Base-by-base conservation (phyloP, 2,113 vertebrate species). In the Hippocampus mohnikei region DNA sequence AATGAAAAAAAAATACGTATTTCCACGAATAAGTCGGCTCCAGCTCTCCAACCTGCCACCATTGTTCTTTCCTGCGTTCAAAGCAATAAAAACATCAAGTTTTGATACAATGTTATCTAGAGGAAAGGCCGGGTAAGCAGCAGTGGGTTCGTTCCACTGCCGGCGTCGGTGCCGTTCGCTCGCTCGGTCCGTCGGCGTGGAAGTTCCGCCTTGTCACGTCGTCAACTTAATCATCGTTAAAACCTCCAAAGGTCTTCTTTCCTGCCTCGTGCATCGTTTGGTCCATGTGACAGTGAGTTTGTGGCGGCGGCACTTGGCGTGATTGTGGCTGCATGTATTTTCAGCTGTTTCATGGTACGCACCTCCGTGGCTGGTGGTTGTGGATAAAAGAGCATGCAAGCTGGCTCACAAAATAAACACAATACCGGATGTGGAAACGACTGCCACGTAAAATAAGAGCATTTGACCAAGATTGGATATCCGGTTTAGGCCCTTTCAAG, bases 121-220 rank as follows among this genome's bases (percentile, higher is more conserved):
- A 11, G 60, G 60, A 40, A 46, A 65, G 13, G 63, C 63, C 42
- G 18, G 52, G 9, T 3, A 55, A 55, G 2, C 52, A 55, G 52
- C 21, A 10, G 52, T 55, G 3, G 18, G 2, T 16, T 20, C 15
- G 21, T 5, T 20, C 27, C 58, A 1, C 12, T 2, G 15, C 27
- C 58, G 58, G 27, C 29, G 58, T 60, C 29, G 58, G 27, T 18
- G 15, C 23, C 18, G 8, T 10, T n/a, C 58, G 58, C 27, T 60
- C 56, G 56, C 25, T 29, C 16, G 15, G 15, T 60, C 58, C 27
- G 58, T 20, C 27, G 16, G 58, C 58, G 58, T 60, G 58, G 58
- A 60, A 60, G 58, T 60, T 60, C 27, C 27, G 58, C 58, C 27
- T 29, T 27, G 58, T 60, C 58, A 60, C 58, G 58, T 16, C 16